phyloP scores from a whole-genome alignment of 2,888 invertebrate species.

The Melangyna quadrimaculata region DNA sequence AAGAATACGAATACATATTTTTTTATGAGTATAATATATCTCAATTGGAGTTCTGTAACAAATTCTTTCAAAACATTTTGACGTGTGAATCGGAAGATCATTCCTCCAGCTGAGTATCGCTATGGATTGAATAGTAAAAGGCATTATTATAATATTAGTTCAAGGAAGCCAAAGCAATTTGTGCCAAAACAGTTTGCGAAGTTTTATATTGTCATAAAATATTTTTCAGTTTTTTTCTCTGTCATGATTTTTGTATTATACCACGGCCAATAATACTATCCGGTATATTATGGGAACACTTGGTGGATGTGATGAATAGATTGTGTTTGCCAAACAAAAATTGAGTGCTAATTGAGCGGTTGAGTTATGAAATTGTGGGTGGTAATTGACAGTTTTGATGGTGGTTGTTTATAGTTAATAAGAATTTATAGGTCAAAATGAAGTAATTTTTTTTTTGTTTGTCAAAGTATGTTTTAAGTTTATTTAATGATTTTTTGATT shows the following conservation, averaged over 20 bases:
- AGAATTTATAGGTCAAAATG: neutral
- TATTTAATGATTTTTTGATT: neutral
- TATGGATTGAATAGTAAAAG: neutral
- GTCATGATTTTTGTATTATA: conserved; percentile 20
- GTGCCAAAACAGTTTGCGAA: conserved; percentile 32
- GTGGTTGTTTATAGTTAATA: neutral
- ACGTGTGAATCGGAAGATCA: conserved; percentile 46
- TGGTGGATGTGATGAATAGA: conserved; percentile 42
- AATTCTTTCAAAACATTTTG: conserved; percentile 42
- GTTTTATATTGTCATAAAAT: conserved; percentile 17
- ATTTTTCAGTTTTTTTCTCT: neutral
- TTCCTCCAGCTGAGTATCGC: neutral
- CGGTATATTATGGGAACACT: neutral
- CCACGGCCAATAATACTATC: neutral
- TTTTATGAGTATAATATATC: neutral
- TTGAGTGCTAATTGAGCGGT: conserved; percentile 58
- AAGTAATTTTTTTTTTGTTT: neutral
- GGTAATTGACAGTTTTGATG: conserved; percentile 20
- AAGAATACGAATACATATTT: neutral
- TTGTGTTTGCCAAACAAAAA: conserved; percentile 17
- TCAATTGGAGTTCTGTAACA: conserved; percentile 34
- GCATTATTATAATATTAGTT: neutral
- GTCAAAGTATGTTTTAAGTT: neutral
- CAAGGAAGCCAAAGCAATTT: conserved; percentile 40
- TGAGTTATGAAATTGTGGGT: conserved; percentile 55